These are phyloP conservation scores for Mormoops blainvillei DNA, from an alignment of 2,113 vertebrate genomes.

Conservation along the genomic window DNA sequence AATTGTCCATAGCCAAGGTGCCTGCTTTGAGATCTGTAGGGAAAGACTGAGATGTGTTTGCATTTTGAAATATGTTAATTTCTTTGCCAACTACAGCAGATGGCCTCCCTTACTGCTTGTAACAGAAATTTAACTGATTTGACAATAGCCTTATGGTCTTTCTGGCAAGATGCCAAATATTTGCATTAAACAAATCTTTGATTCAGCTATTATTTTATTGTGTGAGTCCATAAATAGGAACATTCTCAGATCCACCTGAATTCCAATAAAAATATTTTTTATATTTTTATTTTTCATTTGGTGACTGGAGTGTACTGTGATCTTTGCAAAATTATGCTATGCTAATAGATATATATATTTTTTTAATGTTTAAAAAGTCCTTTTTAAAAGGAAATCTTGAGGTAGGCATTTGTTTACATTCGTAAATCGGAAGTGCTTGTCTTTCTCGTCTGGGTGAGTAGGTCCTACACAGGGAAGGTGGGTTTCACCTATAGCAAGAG, in stretches of 20 bases:
- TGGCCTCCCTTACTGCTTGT: slow-evolving; percentile 46
- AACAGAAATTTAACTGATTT: slow-evolving; percentile 64
- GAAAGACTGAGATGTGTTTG: background rate
- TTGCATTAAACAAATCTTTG: slow-evolving; percentile 51
- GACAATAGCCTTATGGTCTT: slow-evolving; percentile 67
- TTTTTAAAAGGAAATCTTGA: background rate
- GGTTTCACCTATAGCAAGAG: background rate
- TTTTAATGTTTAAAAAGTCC: background rate
- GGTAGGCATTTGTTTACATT: background rate
- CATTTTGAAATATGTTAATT: slow-evolving; percentile 56
- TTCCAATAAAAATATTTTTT: background rate
- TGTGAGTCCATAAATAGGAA: background rate
- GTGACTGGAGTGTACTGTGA: background rate
- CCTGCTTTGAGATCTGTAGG: background rate
- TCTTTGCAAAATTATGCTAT: slow-evolving; percentile 22
- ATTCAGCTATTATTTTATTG: slow-evolving; percentile 40
- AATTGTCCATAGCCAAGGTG: background rate
- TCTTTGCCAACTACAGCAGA: slow-evolving; percentile 61
- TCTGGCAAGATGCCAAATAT: slow-evolving; percentile 49
- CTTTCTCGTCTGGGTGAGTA: background rate
- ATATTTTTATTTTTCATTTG: slow-evolving; percentile 32
- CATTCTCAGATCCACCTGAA: slow-evolving; percentile 18
- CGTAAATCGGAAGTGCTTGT: background rate
- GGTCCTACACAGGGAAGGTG: background rate
- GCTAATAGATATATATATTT: background rate